Evolutionary conservation across 92 coral and sea anemone species (phyloP), one percentile per base, ranked within the genome.

Genomic region (Zoanthus sansibaricus): DNA sequence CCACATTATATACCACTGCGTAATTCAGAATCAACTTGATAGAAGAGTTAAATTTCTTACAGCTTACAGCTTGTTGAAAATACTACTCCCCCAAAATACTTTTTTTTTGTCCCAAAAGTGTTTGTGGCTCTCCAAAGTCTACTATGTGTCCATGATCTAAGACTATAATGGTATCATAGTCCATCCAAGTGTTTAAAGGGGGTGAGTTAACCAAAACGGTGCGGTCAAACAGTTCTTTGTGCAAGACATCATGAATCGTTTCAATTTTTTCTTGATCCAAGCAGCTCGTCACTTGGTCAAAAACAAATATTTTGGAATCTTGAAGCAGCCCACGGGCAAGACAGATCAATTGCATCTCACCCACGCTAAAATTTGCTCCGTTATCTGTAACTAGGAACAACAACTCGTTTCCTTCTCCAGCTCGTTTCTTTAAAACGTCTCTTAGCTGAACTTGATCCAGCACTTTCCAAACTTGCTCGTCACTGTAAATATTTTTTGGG

Each of bases 331-430:
- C 74, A 8, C 85, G 85, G 6, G 85, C 74, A 6, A 80, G 56
- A 8, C 85, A 80, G 10, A 80, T 80, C 9, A 80, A 62, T 30
- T 80, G 85, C 12, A n/a, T 80, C 52, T 80, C 85, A 12, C 85
- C 85, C 11, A 67, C 61, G 33, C 85, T 80, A 49, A 80, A 80
- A 71, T 80, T 80, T 9, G 85, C 62, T 9, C 85, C 85, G 21
- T 80, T 59, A 20, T 47, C 85, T 45, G 58, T 80, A 46, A 80
- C 75, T 25, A 8, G 37, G 14, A 80, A 49, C 47, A 66, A 6
- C 21, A 80, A 30, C 6, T 80, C 20, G 45, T 45, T 18, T 10
- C 13, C 45, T 4, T 47, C 20, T 30, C 62, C 21, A 45, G 58
- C 25, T 67, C 85, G 54, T 49, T 67, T 68, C 11, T 80, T 74